Percentiles rank a stretch among this genome's conserved stretches.
Conservation (phyloP, 2,888 invertebrate genomes). For the Seladonia tumulorum region DNA sequence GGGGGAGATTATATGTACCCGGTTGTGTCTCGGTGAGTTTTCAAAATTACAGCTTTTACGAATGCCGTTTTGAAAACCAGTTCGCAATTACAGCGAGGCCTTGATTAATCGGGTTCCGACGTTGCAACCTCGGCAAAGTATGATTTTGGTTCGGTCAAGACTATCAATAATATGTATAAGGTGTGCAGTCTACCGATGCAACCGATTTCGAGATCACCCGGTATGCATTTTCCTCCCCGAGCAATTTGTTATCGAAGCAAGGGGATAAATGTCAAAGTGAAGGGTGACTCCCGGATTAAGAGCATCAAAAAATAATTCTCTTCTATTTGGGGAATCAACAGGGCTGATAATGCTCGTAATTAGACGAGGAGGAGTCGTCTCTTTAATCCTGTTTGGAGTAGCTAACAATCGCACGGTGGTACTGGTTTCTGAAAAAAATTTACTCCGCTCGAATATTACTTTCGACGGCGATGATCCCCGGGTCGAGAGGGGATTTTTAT, state of each 20-base stretch:
- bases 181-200: too few relatives aligned
- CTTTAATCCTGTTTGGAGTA: background rate
- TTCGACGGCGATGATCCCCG: conserved; percentile 3
- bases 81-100: too few relatives aligned
- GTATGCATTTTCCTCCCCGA: background rate
- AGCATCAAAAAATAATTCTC: background rate
- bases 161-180: too few relatives aligned
- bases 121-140: too few relatives aligned
- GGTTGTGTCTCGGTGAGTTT: background rate
- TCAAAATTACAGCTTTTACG: background rate
- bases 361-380: background rate
- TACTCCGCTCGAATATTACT: conserved; percentile 22
- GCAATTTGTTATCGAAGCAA: background rate
- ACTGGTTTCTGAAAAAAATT: conserved; percentile 41
- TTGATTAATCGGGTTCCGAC: too few relatives aligned
- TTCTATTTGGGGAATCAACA: background rate
- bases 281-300: background rate
- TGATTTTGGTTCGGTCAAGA: too few relatives aligned
- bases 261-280: background rate
- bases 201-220: background rate
- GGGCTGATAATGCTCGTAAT: conserved; percentile 20
- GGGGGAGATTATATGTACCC: background rate
- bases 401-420: conserved; percentile 19
- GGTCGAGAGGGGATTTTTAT: conserved; percentile 35
- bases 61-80: too few relatives aligned